A percentile compares a stretch with the other conserved stretches of the same genome.
Conservation (phyloP, 2,888 invertebrate species). For the Melieria omissa region DNA sequence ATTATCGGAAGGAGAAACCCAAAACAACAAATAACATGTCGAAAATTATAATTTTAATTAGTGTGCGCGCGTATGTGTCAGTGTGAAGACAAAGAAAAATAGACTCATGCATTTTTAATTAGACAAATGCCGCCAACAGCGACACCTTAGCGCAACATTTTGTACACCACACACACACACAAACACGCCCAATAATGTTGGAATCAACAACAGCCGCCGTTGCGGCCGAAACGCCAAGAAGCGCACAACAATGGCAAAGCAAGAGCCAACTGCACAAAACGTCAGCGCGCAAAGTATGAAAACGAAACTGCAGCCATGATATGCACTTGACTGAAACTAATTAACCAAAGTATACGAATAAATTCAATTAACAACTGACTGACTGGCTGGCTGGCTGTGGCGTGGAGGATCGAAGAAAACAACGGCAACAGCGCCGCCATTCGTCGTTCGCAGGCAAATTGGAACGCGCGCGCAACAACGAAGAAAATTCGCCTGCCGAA, state of each 20-base stretch:
- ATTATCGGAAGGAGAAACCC: too few species aligned
- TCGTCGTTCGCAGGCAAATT: neutral
- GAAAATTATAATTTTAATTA: too few species aligned
- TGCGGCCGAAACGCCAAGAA: neutral
- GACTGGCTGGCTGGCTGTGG: conserved; percentile 19
- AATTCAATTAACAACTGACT: conserved; percentile 43
- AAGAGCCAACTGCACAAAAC: conserved; percentile 15
- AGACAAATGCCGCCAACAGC: conserved; percentile 45
- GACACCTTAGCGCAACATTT: conserved; percentile 27
- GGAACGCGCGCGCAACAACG: conserved; percentile 5
- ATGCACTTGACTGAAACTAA: conserved; percentile 44
- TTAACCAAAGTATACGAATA: conserved; percentile 47
- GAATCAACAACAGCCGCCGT: neutral
- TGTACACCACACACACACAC: neutral
- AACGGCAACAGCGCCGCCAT: neutral
- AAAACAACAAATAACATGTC: too few species aligned
- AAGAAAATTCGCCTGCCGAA: conserved; percentile 18
- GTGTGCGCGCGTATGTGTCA: neutral
- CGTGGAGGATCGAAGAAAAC: conserved; percentile 9
- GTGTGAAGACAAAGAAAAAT: conserved; percentile 4
- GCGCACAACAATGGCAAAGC: conserved; percentile 9
- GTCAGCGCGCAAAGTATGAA: neutral
- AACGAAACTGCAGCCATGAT: conserved; percentile 28
- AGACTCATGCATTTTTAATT: conserved; percentile 47
- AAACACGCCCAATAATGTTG: neutral